Percentiles rank a stretch among this genome's conserved stretches.
Evolutionary conservation across 2,888 invertebrate species (phyloP).

Genomic region (Argyresthia goedartella): DNA sequence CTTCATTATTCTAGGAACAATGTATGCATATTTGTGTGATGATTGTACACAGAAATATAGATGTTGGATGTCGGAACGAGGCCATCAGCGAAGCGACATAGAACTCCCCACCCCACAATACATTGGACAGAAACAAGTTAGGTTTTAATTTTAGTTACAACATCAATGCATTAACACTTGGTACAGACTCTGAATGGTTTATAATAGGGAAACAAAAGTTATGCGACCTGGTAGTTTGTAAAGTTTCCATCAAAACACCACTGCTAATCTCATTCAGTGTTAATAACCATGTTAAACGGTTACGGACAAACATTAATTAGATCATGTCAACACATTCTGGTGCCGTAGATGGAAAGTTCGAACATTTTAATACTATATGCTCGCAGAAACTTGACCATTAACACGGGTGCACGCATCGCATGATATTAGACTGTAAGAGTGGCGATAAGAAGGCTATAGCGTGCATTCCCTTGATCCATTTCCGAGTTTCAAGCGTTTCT

Average conservation of each 20-base stretch:
- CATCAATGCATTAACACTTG: conserved; percentile 12
- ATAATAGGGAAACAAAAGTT: neutral
- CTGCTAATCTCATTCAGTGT: conserved; percentile 24
- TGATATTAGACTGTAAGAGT: neutral
- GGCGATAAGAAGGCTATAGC: no score
- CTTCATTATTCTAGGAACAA: no score
- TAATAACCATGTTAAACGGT: conserved; percentile 48
- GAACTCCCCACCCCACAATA: conserved; percentile 28
- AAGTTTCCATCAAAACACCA: conserved; percentile 20
- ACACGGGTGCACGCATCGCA: neutral
- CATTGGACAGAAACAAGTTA: conserved; percentile 24
- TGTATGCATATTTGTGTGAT: no score
- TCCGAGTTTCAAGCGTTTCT: no score
- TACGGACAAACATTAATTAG: conserved; percentile 39
- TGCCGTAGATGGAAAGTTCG: conserved; percentile 24
- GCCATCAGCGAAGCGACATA: conserved; percentile 50
- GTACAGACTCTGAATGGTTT: conserved; percentile 6
- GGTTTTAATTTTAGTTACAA: conserved; percentile 27
- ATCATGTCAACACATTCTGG: conserved; percentile 35
- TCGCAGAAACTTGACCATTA: neutral
- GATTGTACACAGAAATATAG: no score
- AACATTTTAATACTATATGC: neutral
- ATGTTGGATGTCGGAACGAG: conserved; percentile 4
- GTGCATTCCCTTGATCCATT: no score
- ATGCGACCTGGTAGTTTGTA: neutral